phyloP scores from a whole-genome alignment of 2,888 invertebrate genomes.

The Scelioninae gen. 1 region DNA sequence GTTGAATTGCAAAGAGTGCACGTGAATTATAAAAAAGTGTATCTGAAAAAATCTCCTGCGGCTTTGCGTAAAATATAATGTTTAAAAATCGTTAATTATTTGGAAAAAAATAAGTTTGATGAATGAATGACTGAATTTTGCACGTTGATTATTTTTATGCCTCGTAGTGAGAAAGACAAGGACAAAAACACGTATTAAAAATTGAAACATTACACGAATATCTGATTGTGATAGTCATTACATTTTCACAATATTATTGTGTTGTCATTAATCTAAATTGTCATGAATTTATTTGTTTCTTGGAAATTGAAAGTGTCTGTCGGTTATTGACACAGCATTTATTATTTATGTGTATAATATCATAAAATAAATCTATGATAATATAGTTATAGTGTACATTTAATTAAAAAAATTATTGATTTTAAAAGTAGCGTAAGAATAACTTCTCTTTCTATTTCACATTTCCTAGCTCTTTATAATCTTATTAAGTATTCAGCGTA shows the following conservation, averaged over 20 bases:
- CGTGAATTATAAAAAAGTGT: too few relatives aligned
- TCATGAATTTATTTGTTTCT: conserved; percentile 58
- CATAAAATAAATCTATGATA: conserved; percentile 37
- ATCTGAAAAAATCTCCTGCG: too few relatives aligned
- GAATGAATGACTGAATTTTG: conserved; percentile 38
- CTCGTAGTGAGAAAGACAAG: not conserved
- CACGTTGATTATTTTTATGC: conserved; percentile 26
- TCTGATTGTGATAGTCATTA: conserved; percentile 47
- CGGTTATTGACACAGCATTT: conserved; percentile 42
- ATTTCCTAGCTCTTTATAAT: conserved; percentile 8
- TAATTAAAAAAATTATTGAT: conserved; percentile 50
- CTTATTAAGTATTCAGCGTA: conserved; percentile 19
- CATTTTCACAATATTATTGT: conserved; percentile 38
- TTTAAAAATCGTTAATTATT: not conserved
- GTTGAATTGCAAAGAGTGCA: too few relatives aligned
- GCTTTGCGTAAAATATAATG: too few relatives aligned
- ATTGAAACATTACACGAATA: conserved; percentile 36
- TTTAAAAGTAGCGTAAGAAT: conserved; percentile 2
- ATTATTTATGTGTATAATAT: conserved; percentile 40
- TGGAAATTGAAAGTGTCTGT: conserved; percentile 66
- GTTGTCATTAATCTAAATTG: conserved; percentile 52
- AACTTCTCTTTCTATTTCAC: not conserved
- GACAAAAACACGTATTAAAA: conserved; percentile 25
- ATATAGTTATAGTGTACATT: conserved; percentile 19
- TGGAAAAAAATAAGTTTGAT: conserved; percentile 11